Conservation (phyloP, 2,113 vertebrate genomes). For the Polyodon spathula region DNA sequence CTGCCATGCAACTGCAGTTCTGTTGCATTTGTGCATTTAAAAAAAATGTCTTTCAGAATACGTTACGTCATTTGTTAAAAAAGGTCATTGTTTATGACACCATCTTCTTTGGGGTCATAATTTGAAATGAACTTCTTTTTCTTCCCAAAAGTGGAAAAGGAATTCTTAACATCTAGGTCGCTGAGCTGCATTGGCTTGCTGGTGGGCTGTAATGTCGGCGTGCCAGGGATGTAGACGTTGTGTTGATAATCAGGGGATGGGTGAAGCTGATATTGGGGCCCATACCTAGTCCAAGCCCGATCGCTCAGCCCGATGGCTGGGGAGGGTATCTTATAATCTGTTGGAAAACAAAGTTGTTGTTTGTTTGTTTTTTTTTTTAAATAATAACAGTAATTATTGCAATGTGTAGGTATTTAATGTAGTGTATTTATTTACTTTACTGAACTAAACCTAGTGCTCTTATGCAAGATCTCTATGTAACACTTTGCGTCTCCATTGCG, state of each 20-base stretch:
- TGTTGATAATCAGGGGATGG: slow-evolving; percentile 79
- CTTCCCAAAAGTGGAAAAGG: slow-evolving; percentile 86
- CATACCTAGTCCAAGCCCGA: slow-evolving; percentile 70
- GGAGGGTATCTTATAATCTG: slow-evolving; percentile 73
- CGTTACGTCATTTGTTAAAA: slow-evolving; percentile 42
- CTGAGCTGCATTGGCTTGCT: slow-evolving; percentile 60
- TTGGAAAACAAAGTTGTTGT: slow-evolving; percentile 5
- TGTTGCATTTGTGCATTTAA: background rate
- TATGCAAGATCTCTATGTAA: too few relatives aligned
- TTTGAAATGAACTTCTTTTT: slow-evolving; percentile 70
- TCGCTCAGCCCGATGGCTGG: slow-evolving; percentile 42
- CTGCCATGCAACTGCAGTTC: background rate
- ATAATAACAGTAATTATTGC: background rate
- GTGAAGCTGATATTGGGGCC: slow-evolving; percentile 50
- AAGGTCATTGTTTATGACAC: slow-evolving; percentile 79
- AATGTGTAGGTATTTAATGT: background rate
- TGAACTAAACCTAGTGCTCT: too few relatives aligned
- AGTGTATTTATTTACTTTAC: background rate
- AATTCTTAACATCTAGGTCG: slow-evolving; percentile 71
- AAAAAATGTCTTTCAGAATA: slow-evolving; percentile 1
- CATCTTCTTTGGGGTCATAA: slow-evolving; percentile 62
- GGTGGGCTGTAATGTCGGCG: slow-evolving; percentile 64
- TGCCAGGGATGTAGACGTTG: slow-evolving; percentile 81
- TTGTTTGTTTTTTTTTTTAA: background rate
- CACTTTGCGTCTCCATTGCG: too few relatives aligned